Base-by-base conservation (phyloP, 1,140 invertebrate species). In the Megalonaias nervosa region DNA sequence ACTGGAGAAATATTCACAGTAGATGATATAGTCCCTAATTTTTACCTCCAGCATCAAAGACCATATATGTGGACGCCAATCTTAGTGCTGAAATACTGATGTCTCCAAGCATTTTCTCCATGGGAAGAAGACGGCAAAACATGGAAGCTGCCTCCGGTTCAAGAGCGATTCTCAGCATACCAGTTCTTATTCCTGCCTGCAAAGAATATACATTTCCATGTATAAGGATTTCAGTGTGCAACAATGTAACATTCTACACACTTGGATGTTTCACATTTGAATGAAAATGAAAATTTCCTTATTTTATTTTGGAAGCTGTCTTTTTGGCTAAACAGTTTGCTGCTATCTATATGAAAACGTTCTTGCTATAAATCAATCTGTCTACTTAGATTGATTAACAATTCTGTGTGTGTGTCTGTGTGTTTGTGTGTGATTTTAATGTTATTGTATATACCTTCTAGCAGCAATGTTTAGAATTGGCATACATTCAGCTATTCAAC, bases 111-210 rank as follows among this genome's bases (percentile, higher is more conserved):
- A 60, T 58, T 6, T 62, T 19, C 21, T 65, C 62, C 17, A 73
- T 21, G 6, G 71, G 61, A 16, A 73, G 48, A n/a, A 19, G 48
- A 55, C 65, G 64, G 57, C 71, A 73, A 19, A 64, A 66, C 23
- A 73, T 38, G 13, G 71, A 65, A 12, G 71, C 71, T 11, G 58
- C 71, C 58, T 73, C 71, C 38, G 71, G 71, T 65, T 73, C 71
- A 15, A 73, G n/a, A 21, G 71, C 71, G 13, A 73, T 38, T 23
- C n/a, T 55, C 16, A 73, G 61, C 15, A 23, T 16, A 16, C 58
- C 61, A 21, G 23, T 66, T 12, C 58, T 16, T 6, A 73, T 56
- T 55, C 71, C 71, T 15, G 60, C 71, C 71, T 78, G 31, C 11
- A 19, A 55, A 73, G 62, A 60, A 17, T 61, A 61, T 61, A 61